Conservation (phyloP, 1,140 invertebrate species). For the Sycophaga agraensis region DNA sequence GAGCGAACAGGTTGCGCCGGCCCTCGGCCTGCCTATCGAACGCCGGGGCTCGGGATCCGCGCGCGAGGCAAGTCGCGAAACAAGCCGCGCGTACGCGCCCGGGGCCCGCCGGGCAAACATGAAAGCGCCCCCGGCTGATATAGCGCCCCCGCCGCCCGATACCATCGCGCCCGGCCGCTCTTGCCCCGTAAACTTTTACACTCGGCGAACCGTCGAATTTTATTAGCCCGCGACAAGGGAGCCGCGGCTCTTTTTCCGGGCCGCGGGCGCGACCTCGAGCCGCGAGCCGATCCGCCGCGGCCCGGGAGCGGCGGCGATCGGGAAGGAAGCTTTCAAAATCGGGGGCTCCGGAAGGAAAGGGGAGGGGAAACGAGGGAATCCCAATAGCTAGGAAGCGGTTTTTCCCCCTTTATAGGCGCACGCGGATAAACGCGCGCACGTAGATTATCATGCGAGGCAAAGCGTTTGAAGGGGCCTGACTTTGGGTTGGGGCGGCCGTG, state of each 20-base stretch:
- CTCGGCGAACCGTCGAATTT: slow-evolving; percentile 42
- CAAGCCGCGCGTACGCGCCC: background rate
- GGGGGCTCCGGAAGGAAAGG: too few relatives aligned
- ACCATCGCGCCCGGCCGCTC: slow-evolving; percentile 48
- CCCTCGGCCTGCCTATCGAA: slow-evolving; percentile 1
- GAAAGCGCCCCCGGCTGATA: slow-evolving; percentile 39
- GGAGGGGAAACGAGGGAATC: too few relatives aligned
- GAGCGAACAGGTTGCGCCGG: slow-evolving; percentile 36
- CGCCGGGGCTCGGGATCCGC: background rate
- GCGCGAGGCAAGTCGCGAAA: background rate
- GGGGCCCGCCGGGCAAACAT: slow-evolving; percentile 48
- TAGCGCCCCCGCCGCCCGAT: slow-evolving; percentile 43
- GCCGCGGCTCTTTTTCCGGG: background rate
- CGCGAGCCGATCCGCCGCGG: background rate
- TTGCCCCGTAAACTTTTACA: slow-evolving; percentile 52
- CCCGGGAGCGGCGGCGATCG: background rate
- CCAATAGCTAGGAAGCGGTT: too few relatives aligned
- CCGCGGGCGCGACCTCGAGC: background rate
- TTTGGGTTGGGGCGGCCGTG: background rate
- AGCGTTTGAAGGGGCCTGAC: background rate
- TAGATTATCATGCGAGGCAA: background rate
- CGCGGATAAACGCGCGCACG: background rate
- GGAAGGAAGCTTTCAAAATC: too few relatives aligned
- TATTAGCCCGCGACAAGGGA: slow-evolving; percentile 19
- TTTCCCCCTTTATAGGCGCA: background rate